A percentile compares a stretch with the other conserved stretches of the same genome.
phyloP scores from a whole-genome alignment of 2,797 vertebrate genomes.

The Kryptopterus vitreolus region DNA sequence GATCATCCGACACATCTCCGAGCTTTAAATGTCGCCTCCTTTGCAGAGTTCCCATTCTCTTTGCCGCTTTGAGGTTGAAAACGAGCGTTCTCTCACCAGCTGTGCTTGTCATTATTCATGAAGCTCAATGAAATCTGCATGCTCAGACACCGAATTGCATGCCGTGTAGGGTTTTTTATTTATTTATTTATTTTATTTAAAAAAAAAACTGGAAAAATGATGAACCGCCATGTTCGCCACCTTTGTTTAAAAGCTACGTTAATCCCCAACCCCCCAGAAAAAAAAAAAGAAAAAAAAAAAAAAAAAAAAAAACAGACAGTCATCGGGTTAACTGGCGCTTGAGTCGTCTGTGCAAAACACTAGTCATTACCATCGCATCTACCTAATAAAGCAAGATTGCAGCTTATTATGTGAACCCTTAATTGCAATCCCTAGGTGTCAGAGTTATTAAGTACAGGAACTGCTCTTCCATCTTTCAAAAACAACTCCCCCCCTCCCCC shows the following conservation, averaged over 20 bases:
- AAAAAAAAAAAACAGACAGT: conserved; percentile 38
- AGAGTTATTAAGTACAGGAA: conserved; percentile 55
- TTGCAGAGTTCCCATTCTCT: conserved; percentile 57
- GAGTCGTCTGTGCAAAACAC: conserved; percentile 53
- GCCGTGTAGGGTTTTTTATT: conserved; percentile 44
- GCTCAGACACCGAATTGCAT: conserved; percentile 47
- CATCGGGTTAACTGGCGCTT: conserved; percentile 47
- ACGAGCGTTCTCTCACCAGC: conserved; percentile 40
- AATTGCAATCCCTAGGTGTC: conserved; percentile 64
- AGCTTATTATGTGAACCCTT: conserved; percentile 61
- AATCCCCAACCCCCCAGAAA: neutral
- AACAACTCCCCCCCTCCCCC: conserved; percentile 28
- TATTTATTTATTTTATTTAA: too few relatives aligned
- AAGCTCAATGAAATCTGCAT: conserved; percentile 45
- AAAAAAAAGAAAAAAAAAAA: neutral
- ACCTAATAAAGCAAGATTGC: conserved; percentile 62
- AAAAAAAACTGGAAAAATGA: conserved; percentile 34
- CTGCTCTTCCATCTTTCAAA: conserved; percentile 52
- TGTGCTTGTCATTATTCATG: conserved; percentile 51
- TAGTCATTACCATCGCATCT: conserved; percentile 60
- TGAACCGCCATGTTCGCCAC: conserved; percentile 50
- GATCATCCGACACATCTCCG: conserved; percentile 52
- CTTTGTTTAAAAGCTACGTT: conserved; percentile 49
- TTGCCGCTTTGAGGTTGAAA: conserved; percentile 58
- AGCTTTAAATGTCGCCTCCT: conserved; percentile 52